Conservation (phyloP, 2,888 invertebrate genomes). For the Agrotis ipsilon region DNA sequence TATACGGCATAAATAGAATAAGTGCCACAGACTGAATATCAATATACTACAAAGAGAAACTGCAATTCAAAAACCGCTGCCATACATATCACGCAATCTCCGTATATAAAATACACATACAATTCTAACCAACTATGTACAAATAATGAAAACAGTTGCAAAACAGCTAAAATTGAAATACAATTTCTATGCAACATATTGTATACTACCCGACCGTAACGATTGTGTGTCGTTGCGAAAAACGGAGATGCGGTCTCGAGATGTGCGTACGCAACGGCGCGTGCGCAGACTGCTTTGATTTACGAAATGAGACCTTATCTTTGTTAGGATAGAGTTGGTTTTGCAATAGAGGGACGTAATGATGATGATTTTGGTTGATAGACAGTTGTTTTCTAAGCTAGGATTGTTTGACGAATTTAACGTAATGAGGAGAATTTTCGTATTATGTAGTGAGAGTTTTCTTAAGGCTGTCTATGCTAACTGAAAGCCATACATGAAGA, state of each 20-base stretch:
- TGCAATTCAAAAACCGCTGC: not conserved
- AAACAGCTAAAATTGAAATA: constrained; percentile 49
- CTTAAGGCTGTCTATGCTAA: no score
- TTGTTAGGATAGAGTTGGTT: not conserved
- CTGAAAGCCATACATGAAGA: no score
- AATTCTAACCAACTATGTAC: not conserved
- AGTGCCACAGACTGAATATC: not conserved
- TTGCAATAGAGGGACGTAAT: constrained; percentile 9
- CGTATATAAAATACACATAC: not conserved
- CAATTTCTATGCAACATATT: constrained; percentile 58
- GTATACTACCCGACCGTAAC: constrained; percentile 45
- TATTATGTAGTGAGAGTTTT: constrained; percentile 10
- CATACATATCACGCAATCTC: not conserved
- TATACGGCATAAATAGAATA: no score
- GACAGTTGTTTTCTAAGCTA: constrained; percentile 36
- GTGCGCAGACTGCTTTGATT: constrained; percentile 40
- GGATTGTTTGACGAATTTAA: constrained; percentile 19
- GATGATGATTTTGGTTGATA: constrained; percentile 42
- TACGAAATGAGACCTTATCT: constrained; percentile 25
- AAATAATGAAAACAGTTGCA: constrained; percentile 40
- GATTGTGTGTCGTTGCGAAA: constrained; percentile 71
- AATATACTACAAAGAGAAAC: not conserved
- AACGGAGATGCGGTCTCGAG: constrained; percentile 74
- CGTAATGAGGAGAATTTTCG: not conserved
- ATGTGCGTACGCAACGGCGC: constrained; percentile 68